phyloP scores from a whole-genome alignment of 2,797 vertebrate species.

The Steatocranus sp. region DNA sequence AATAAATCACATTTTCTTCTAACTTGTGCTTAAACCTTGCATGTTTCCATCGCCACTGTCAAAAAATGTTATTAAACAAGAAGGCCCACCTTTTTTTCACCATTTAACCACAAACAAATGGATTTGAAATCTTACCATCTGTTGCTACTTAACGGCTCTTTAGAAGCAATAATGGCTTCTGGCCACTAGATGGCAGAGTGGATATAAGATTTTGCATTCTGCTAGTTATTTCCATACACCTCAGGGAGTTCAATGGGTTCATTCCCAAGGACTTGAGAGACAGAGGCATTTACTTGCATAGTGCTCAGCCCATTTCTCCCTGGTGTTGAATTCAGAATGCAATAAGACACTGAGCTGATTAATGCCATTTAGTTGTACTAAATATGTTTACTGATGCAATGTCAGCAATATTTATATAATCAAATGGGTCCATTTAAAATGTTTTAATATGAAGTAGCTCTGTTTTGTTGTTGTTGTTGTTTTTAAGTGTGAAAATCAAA shows the following conservation, averaged over 20 bases:
- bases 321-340: constrained; percentile 21
- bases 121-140: neutral
- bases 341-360: constrained; percentile 10
- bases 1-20: constrained; percentile 53
- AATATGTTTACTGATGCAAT: constrained; percentile 14
- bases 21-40: neutral
- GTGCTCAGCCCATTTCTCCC: constrained; percentile 9
- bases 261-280: constrained; percentile 58
- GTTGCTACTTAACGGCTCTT: neutral
- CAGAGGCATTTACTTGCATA: constrained; percentile 35
- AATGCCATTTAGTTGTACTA: constrained; percentile 14
- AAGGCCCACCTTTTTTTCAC: neutral
- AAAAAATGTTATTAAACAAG: neutral
- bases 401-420: constrained; percentile 30
- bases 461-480: no score
- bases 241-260: constrained; percentile 68
- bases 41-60: neutral
- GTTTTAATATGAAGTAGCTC: constrained; percentile 28
- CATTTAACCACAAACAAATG: neutral
- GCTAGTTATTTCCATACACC: constrained; percentile 26
- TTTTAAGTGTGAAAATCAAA: neutral
- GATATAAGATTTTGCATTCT: neutral
- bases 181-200: constrained; percentile 63
- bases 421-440: neutral
- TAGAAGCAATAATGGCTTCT: neutral